phyloP scores from a whole-genome alignment of 2,797 vertebrate species.

The Nyctalus aviator region DNA sequence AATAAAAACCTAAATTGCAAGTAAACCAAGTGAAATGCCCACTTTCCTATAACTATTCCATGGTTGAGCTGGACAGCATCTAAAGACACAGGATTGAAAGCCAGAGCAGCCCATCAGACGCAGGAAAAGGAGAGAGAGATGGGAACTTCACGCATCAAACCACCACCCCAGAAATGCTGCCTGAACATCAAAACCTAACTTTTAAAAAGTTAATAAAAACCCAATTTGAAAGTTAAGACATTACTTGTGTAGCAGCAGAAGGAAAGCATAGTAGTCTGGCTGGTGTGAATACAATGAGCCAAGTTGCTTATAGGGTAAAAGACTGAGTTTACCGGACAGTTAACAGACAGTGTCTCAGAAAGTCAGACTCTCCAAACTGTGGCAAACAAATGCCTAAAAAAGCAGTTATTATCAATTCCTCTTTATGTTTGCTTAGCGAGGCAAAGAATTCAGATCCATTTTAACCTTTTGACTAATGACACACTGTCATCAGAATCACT shows the following conservation, averaged over 20 bases:
- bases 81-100: background rate
- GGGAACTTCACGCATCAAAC: constrained; percentile 30
- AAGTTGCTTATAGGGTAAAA: constrained; percentile 30
- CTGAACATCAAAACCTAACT: too few relatives aligned
- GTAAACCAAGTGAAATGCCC: background rate
- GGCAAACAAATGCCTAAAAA: constrained; percentile 36
- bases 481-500: background rate
- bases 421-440: background rate
- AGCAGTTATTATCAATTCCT: background rate
- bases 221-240: too few relatives aligned
- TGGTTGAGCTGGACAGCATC: background rate
- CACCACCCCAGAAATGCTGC: constrained; percentile 34
- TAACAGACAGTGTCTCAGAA: constrained; percentile 34
- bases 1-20: background rate
- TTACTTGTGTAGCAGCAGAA: too few relatives aligned
- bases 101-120: background rate
- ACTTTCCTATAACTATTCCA: background rate
- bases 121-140: background rate
- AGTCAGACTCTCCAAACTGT: constrained; percentile 10
- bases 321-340: constrained; percentile 8
- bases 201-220: too few relatives aligned
- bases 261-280: background rate
- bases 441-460: constrained; percentile 14
- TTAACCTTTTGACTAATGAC: background rate
- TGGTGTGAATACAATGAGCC: constrained; percentile 27